These are phyloP conservation scores for Tympanoctomys barrerae DNA, from an alignment of 2,797 vertebrate genomes.

Conservation along the genomic window DNA sequence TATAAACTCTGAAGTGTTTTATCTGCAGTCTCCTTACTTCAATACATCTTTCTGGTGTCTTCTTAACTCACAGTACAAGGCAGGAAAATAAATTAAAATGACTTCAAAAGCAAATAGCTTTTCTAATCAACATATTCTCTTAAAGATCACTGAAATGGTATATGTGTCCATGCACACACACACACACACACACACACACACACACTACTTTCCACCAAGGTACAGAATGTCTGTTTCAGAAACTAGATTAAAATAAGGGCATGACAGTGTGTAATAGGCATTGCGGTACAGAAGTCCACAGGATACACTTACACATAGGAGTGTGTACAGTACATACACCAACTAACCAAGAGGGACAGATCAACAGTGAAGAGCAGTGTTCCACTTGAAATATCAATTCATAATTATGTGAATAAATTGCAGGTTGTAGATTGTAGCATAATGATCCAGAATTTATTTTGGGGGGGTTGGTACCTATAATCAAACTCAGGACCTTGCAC, in stretches of 20 bases:
- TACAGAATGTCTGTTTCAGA: neutral
- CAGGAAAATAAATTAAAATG: neutral
- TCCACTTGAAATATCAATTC: neutral
- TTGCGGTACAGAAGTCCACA: neutral
- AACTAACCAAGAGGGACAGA: neutral
- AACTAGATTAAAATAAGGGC: neutral
- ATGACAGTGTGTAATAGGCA: neutral
- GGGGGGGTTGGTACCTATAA: accelerated
- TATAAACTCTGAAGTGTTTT: neutral
- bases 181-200: neutral
- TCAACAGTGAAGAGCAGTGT: neutral
- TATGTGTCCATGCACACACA: accelerated
- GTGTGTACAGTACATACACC: accelerated
- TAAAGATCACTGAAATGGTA: conserved; percentile 59
- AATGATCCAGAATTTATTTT: neutral
- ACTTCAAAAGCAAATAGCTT: neutral
- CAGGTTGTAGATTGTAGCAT: neutral
- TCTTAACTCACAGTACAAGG: neutral
- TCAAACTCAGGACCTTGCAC: too few species aligned
- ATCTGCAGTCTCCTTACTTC: accelerated
- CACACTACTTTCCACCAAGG: accelerated
- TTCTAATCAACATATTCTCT: neutral
- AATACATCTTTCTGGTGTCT: neutral
- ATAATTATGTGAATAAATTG: neutral
- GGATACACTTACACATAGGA: neutral